Percentiles rank a stretch among this genome's conserved stretches.
These are phyloP conservation scores for Rotaria macrura DNA, from an alignment of 2,888 invertebrate genomes.

Conservation along the genomic window DNA sequence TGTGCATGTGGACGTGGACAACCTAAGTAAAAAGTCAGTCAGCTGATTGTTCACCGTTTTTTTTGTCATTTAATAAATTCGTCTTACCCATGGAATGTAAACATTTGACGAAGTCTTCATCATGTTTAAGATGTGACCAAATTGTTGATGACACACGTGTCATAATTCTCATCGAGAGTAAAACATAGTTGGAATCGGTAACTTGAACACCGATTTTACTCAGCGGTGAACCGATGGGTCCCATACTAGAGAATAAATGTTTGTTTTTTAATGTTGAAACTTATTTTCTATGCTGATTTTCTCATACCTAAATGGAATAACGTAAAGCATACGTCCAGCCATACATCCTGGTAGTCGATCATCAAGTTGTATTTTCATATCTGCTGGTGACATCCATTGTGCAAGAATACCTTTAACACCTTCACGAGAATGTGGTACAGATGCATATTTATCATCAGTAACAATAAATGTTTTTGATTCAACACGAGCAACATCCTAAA, in stretches of 20 bases:
- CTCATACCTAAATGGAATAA: slow-evolving; percentile 75
- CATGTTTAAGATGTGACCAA: slow-evolving; percentile 49
- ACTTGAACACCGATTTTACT: slow-evolving; percentile 90
- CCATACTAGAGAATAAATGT: slow-evolving; percentile 63
- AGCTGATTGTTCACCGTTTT: too few relatives aligned
- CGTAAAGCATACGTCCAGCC: slow-evolving; percentile 79
- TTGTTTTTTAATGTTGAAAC: too few relatives aligned
- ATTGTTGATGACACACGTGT: slow-evolving; percentile 73
- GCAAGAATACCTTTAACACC: slow-evolving; percentile 72
- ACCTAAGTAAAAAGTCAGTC: slow-evolving; percentile 45
- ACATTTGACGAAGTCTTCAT: slow-evolving; percentile 69
- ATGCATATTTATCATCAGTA: slow-evolving; percentile 66
- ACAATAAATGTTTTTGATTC: slow-evolving; percentile 91
- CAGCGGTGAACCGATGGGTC: slow-evolving; percentile 82
- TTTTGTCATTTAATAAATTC: not conserved
- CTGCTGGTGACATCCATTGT: slow-evolving; percentile 76
- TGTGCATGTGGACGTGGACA: slow-evolving; percentile 63
- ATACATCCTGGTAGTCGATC: slow-evolving; percentile 72
- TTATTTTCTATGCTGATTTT: too few relatives aligned
- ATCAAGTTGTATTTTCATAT: slow-evolving; percentile 68
- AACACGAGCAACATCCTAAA: slow-evolving; percentile 92
- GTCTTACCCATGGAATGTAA: slow-evolving; percentile 70
- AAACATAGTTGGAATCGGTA: slow-evolving; percentile 93
- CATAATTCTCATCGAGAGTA: slow-evolving; percentile 95
- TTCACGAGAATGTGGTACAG: slow-evolving; percentile 67